Conservation (phyloP, 2,113 vertebrate genomes). For the Thalassarche chlororhynchos region DNA sequence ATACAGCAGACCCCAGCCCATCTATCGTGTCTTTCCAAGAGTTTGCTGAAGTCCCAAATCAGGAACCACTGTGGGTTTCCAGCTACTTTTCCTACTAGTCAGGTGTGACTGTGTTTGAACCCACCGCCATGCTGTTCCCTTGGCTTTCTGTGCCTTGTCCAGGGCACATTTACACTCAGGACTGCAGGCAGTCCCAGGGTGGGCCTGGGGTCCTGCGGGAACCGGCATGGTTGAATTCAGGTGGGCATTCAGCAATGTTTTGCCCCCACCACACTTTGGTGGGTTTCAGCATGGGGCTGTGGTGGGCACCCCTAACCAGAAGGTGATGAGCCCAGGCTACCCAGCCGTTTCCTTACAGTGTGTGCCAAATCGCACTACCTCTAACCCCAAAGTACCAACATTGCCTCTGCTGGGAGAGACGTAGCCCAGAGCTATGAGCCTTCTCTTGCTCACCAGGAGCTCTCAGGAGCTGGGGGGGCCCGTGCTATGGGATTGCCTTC, state of each 20-base stretch:
- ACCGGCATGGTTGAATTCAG: not conserved
- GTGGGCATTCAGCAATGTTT: not conserved
- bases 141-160: not conserved
- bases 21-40: not conserved
- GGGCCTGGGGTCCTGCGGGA: not conserved
- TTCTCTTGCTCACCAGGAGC: not conserved
- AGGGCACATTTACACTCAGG: not conserved
- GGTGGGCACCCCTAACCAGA: not conserved
- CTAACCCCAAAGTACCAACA: rapidly evolving
- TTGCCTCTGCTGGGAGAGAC: not conserved
- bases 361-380: not conserved
- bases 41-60: not conserved
- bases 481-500: rapidly evolving
- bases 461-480: not conserved
- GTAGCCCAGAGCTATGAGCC: not conserved
- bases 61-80: not conserved
- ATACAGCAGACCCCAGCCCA: not conserved
- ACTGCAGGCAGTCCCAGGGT: not conserved
- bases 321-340: not conserved
- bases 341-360: not conserved
- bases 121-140: not conserved
- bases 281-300: not conserved
- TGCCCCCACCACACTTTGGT: not conserved
- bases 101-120: not conserved
- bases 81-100: not conserved